Evolutionary conservation across 2,113 vertebrate genomes (phyloP), one percentile per base, ranked within the genome.

Genomic region (Melanotaenia duboulayi): DNA sequence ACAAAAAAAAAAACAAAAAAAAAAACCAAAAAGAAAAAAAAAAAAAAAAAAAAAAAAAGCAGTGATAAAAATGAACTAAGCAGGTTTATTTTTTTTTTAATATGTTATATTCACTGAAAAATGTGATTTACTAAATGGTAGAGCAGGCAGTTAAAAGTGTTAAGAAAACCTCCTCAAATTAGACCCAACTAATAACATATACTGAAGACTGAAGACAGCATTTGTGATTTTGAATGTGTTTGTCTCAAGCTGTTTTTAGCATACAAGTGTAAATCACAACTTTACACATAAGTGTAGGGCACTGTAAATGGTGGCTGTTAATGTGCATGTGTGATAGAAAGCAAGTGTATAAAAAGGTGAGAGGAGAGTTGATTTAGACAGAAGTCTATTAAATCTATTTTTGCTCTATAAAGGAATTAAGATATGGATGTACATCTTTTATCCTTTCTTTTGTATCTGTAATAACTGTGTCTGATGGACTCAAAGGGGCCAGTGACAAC

Each of bases 191-290:
- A 55, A 80, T 42, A 61, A 60, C 79, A 56, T 61, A 82, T 61
- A 66, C 65, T 76, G 49, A 87, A 76, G 75, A 75, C 70, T n/a
- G n/a, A n/a, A n/a, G 69, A 76, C 79, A 80, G 64, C 70, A 60
- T 84, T 86, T 83, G 76, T 66, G 73, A 77, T 89, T 89, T 74
- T 83, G 52, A 81, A 81, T 90, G 86, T 90, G 87, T 90, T 90
- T 89, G 71, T 90, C 70, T 90, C 85, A 86, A 81, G 84, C 85
- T 90, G 82, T 86, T 84, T 91, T 91, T 82, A 83, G 74, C 81
- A 72, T 86, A 76, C 77, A 75, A 74, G 80, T 90, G 77, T 89
- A 91, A 92, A 87, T 89, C 78, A 83, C 78, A 72, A 66, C 68
- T 90, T 90, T 85, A 91, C 88, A 90, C 90, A 86, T 81, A 44